Percentiles rank a stretch among this genome's conserved stretches.
Conservation (phyloP, 2,888 invertebrate species). For the Microdon myrmicae region DNA sequence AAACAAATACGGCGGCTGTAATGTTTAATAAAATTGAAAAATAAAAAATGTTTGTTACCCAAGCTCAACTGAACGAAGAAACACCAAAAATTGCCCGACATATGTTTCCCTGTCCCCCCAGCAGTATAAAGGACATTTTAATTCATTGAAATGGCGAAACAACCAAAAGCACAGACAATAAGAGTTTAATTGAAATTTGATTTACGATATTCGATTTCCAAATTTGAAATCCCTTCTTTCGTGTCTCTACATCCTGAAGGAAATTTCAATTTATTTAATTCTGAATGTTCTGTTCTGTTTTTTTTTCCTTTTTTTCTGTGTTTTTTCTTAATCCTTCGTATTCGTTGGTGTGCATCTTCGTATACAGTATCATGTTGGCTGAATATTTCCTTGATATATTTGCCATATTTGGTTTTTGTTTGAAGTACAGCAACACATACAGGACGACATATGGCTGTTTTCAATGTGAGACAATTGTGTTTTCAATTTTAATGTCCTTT, state of each 20-base stretch:
- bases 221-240: conserved; percentile 36
- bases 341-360: conserved; percentile 15
- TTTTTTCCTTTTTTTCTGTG: not conserved
- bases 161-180: conserved; percentile 42
- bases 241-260: conserved; percentile 22
- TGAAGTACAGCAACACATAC: not conserved
- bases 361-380: conserved; percentile 26
- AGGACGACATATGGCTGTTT: conserved; percentile 28
- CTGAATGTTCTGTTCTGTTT: conserved; percentile 4
- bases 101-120: no score
- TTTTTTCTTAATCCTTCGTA: no score
- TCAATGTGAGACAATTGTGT: conserved; percentile 17
- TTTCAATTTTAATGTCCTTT: conserved; percentile 46
- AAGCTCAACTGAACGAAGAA: no score
- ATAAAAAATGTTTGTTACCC: no score
- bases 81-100: no score
- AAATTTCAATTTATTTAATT: conserved; percentile 50
- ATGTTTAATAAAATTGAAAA: no score
- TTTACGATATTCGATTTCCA: conserved; percentile 55
- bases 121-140: conserved; percentile 43
- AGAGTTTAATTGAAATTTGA: conserved; percentile 57
- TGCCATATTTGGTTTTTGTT: conserved; percentile 10
- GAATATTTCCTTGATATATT: conserved; percentile 34
- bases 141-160: conserved; percentile 45
- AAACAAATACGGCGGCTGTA: no score